Evolutionary conservation across 2,113 vertebrate genomes (phyloP).

Genomic region (Mus musculus): DNA sequence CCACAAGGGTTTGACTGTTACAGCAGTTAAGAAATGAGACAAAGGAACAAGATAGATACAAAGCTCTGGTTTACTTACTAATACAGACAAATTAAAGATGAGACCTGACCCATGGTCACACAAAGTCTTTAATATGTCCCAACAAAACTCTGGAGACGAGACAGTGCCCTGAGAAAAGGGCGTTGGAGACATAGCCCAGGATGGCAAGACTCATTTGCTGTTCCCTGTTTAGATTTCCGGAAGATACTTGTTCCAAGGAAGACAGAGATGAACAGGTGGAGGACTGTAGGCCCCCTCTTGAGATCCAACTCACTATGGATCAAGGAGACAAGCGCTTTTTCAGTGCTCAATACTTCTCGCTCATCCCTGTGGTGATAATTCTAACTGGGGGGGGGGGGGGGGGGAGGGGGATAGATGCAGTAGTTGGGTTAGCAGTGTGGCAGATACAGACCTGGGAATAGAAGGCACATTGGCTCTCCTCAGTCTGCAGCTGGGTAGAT

Average conservation of each 20-base stretch:
- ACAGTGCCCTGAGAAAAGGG: neutral
- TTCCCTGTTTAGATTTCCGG: neutral
- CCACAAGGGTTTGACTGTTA: neutral
- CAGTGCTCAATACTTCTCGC: neutral
- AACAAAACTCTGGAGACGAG: neutral
- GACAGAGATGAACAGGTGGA: neutral
- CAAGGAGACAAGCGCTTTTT: neutral
- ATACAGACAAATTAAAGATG: neutral
- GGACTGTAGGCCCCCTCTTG: neutral
- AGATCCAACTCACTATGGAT: neutral
- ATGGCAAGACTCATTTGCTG: neutral
- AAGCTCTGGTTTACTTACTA: neutral
- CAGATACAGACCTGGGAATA: neutral
- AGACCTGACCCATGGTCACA: neutral
- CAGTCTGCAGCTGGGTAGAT: neutral
- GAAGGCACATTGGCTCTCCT: neutral
- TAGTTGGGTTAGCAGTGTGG: neutral
- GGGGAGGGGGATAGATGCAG: neutral
- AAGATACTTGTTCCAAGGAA: neutral
- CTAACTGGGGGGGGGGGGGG: neutral
- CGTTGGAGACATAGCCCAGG: neutral
- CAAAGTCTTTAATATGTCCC: neutral
- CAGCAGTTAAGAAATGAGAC: neutral
- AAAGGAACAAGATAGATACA: neutral
- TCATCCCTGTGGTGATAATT: neutral